Evolutionary conservation across 2,113 vertebrate genomes (phyloP).

Genomic region (Probosciger aterrimus): DNA sequence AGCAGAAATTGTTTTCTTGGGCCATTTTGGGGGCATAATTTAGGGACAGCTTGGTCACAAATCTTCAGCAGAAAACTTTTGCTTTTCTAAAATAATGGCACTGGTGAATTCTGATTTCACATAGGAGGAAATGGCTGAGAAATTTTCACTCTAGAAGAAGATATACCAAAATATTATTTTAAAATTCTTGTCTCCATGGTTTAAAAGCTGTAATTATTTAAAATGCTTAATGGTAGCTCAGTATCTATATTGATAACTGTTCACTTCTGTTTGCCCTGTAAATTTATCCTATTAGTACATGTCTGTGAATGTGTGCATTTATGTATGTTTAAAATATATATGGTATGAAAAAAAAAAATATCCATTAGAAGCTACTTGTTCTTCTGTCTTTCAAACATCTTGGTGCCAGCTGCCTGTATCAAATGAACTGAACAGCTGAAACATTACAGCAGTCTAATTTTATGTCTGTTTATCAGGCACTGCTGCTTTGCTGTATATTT

Average conservation of each 20-base stretch:
- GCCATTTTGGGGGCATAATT: not conserved
- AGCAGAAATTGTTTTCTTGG: not conserved
- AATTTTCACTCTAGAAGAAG: not conserved
- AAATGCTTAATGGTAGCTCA: slow-evolving; percentile 36
- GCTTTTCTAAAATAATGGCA: not conserved
- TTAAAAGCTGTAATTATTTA: slow-evolving; percentile 51
- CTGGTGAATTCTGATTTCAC: not conserved
- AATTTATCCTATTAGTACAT: not conserved
- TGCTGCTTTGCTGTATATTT: slow-evolving; percentile 30
- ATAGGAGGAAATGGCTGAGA: not conserved
- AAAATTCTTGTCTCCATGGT: not conserved
- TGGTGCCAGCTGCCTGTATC: slow-evolving; percentile 31
- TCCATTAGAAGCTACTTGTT: slow-evolving; percentile 28
- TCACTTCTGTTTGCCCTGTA: slow-evolving; percentile 3
- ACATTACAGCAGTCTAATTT: slow-evolving; percentile 31
- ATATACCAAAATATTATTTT: not conserved
- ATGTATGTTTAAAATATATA: slow-evolving; percentile 16
- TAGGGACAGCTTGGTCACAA: not conserved
- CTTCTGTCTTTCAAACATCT: not conserved
- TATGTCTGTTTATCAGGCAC: slow-evolving; percentile 13
- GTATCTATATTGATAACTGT: not conserved
- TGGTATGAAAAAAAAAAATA: not conserved
- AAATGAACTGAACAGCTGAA: slow-evolving; percentile 45
- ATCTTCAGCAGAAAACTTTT: not conserved
- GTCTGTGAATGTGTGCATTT: not conserved